A percentile compares a stretch with the other conserved stretches of the same genome.
phyloP scores from a whole-genome alignment of 2,797 vertebrate species.

The Adrianichthys oophorus region DNA sequence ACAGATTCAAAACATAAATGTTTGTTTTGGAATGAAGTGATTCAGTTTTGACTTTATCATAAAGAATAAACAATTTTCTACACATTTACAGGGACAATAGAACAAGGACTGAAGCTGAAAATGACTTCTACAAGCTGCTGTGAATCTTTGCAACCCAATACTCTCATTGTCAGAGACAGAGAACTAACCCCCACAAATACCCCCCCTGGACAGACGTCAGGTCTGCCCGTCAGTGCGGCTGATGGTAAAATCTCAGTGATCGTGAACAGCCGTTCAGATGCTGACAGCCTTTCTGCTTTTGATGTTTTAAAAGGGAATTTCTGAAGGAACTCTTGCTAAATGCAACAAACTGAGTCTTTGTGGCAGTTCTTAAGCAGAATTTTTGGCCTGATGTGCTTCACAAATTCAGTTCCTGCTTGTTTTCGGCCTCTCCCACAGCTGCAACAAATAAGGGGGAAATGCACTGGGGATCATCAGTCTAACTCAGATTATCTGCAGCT shows the following conservation, averaged over 20 bases:
- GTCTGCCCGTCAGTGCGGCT: slow-evolving; percentile 17
- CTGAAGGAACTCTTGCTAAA: neutral
- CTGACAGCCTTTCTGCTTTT: neutral
- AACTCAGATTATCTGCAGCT: slow-evolving; percentile 36
- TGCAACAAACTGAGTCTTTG: neutral
- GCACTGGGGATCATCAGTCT: slow-evolving; percentile 14
- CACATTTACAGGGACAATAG: slow-evolving; percentile 37
- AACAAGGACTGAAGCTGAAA: slow-evolving; percentile 24
- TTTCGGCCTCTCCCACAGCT: slow-evolving; percentile 16
- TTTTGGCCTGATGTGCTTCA: slow-evolving; percentile 13
- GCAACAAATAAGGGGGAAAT: slow-evolving; percentile 18
- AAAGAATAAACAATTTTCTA: slow-evolving; percentile 40
- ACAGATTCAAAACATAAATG: neutral
- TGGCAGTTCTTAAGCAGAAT: slow-evolving; percentile 3
- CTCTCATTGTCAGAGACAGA: slow-evolving; percentile 24
- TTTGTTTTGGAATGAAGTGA: slow-evolving; percentile 50
- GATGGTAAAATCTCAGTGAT: slow-evolving; percentile 15
- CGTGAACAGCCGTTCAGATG: slow-evolving; percentile 17
- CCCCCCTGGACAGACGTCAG: slow-evolving; percentile 22
- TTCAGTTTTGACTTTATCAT: slow-evolving; percentile 34
- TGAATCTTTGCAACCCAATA: slow-evolving; percentile 16
- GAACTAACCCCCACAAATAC: slow-evolving; percentile 31
- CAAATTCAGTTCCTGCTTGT: neutral
- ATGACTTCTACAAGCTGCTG: slow-evolving; percentile 32
- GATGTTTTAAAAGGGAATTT: neutral